Conservation (phyloP, 2,113 vertebrate species). For the Perca fluviatilis region DNA sequence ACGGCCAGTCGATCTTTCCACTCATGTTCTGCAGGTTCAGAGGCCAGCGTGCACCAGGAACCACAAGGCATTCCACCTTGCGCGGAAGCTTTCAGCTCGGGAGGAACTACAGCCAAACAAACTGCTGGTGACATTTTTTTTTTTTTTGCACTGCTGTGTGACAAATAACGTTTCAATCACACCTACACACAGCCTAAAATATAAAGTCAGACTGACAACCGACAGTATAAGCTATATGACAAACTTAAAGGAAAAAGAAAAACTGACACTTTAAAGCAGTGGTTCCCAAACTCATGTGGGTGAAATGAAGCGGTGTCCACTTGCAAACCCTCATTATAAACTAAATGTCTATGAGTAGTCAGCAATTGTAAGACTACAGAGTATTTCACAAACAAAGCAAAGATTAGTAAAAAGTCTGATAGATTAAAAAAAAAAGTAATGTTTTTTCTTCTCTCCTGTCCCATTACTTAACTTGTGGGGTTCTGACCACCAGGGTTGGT, state of each 20-base stretch:
- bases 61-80: conserved; percentile 46
- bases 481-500: neutral
- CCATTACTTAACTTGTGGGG: neutral
- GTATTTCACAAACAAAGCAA: neutral
- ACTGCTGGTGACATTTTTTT: neutral
- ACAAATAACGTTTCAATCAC: conserved; percentile 22
- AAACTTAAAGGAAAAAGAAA: neutral
- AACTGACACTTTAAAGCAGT: neutral
- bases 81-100: neutral
- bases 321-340: neutral
- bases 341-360: neutral
- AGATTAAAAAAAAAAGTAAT: too few species aligned
- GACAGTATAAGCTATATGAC: neutral
- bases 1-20: conserved; percentile 34
- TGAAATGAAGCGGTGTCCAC: neutral
- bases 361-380: neutral
- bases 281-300: neutral
- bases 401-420: neutral
- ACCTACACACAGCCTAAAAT: neutral
- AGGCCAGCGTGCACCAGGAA: conserved; percentile 46
- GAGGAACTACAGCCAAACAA: conserved; percentile 9
- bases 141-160: conserved; percentile 6
- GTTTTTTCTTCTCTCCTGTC: neutral
- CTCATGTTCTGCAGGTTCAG: conserved; percentile 35
- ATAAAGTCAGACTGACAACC: neutral